A percentile compares a stretch with the other conserved stretches of the same genome.
phyloP scores from a whole-genome alignment of 2,113 vertebrate genomes.

The Antechinus flavipes region DNA sequence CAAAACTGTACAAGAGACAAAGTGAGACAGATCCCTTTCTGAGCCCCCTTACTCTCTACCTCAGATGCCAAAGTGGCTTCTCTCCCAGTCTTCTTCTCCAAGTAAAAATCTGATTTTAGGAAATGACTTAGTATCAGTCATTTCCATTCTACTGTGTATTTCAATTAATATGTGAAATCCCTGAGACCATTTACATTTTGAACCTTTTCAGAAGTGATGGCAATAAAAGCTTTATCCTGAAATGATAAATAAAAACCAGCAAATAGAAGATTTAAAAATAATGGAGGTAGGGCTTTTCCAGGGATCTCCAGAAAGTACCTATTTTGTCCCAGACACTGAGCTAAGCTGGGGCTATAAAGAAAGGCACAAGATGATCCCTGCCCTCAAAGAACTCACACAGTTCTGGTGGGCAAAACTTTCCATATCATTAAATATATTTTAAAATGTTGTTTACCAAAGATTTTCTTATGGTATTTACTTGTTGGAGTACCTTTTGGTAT shows the following conservation, averaged over 20 bases:
- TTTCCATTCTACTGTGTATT: background rate
- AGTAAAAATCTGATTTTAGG: background rate
- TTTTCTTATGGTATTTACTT: background rate
- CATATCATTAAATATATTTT: background rate
- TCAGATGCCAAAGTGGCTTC: background rate
- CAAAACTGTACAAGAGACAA: background rate
- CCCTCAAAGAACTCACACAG: background rate
- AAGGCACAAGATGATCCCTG: background rate
- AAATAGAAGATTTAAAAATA: background rate
- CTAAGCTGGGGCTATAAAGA: background rate
- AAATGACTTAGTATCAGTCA: background rate
- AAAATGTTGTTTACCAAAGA: background rate
- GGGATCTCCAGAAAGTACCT: background rate
- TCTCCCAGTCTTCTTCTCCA: background rate
- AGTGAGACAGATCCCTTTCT: background rate
- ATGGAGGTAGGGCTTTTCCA: background rate
- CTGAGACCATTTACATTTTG: background rate
- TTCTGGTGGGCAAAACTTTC: background rate
- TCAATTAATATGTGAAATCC: background rate
- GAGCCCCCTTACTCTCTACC: background rate
- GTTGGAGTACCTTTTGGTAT: background rate
- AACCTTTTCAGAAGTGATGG: conserved; percentile 34
- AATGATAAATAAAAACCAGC: background rate
- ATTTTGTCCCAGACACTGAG: background rate
- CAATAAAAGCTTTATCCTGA: conserved; percentile 8